Evolutionary conservation across 2,113 vertebrate species (phyloP), one percentile per base, ranked within the genome.

Genomic region (Poeciliopsis turrubarensis): DNA sequence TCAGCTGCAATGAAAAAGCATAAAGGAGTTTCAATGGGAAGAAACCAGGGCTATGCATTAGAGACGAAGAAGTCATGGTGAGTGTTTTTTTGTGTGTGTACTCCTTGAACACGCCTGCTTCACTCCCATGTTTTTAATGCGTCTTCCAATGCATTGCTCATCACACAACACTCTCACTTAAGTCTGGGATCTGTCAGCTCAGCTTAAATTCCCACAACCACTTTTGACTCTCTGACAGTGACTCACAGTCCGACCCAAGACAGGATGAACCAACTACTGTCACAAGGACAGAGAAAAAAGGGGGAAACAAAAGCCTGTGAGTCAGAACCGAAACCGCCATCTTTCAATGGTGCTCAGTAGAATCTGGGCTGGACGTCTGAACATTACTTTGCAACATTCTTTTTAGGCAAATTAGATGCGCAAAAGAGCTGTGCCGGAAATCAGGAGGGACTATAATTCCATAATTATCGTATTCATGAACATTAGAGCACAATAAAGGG

Each of bases 251-350:
- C 73, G 65, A 77, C 26, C 37, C 6, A 47, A 73, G 22, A 72
- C n/a, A 17, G 68, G 44, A 25, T 67, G 75, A 74, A 54, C 32
- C 73, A 67, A 77, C 27, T 37, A 14, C 37, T 71, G 37, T 17
- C 65, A 62, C 63, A 75, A 73, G 30, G 66, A 71, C 4, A 4
- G 15, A 68, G 25, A 25, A 51, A 72, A 82, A 70, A 79, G 71
- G 72, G 72, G 22, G 75, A 72, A 87, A 82, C 73, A 72, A 82
- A 82, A 74, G 76, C 17, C 51, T 39, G 31, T 90, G 87, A 90
- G 72, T 90, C 85, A 88, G 60, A 65, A 70, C 3, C 78, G 60
- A 54, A 75, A 68, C 71, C 72, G 22, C 75, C 57, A 26, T 81
- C 57, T 14, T 51, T 68, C 5, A 47, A 12, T 19, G 7, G 29